A percentile compares a stretch with the other conserved stretches of the same genome.
Evolutionary conservation across 2,113 vertebrate genomes (phyloP).

Genomic region (Rhagologus leucostigma): DNA sequence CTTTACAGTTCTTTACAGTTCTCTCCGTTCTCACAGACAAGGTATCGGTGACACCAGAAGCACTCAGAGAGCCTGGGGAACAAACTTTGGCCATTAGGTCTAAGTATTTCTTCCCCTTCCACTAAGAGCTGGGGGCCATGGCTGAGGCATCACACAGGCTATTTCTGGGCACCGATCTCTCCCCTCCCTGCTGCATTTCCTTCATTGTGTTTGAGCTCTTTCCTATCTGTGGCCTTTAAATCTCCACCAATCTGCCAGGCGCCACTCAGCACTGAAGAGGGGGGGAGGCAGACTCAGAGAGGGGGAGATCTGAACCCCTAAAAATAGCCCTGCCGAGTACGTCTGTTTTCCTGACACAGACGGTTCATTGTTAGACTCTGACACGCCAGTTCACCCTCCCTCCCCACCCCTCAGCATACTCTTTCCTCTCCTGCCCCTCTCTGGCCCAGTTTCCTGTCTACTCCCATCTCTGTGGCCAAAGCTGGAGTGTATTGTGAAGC

Average conservation of each 20-base stretch:
- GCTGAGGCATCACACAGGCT: not conserved
- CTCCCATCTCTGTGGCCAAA: not conserved
- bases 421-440: slow-evolving; percentile 41
- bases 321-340: slow-evolving; percentile 68
- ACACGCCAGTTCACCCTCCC: slow-evolving; percentile 20
- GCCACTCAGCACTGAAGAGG: slow-evolving; percentile 67
- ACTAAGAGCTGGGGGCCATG: not conserved
- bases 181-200: slow-evolving; percentile 41
- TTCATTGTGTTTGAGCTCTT: slow-evolving; percentile 64
- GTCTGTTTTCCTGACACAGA: slow-evolving; percentile 74
- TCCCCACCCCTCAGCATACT: not conserved
- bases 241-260: slow-evolving; percentile 71
- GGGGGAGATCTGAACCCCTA: slow-evolving; percentile 63
- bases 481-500: not conserved
- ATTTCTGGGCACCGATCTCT: slow-evolving; percentile 61
- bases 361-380: slow-evolving; percentile 69
- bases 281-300: slow-evolving; percentile 31
- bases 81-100: not conserved
- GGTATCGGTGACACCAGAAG: not conserved
- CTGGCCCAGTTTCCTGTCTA: slow-evolving; percentile 29
- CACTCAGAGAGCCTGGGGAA: not conserved
- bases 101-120: not conserved
- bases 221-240: slow-evolving; percentile 70
- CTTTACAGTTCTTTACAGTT: not conserved
- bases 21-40: not conserved